A percentile compares a stretch with the other conserved stretches of the same genome.
Conservation (phyloP, 2,888 invertebrate genomes). For the Eristalis intricaria region DNA sequence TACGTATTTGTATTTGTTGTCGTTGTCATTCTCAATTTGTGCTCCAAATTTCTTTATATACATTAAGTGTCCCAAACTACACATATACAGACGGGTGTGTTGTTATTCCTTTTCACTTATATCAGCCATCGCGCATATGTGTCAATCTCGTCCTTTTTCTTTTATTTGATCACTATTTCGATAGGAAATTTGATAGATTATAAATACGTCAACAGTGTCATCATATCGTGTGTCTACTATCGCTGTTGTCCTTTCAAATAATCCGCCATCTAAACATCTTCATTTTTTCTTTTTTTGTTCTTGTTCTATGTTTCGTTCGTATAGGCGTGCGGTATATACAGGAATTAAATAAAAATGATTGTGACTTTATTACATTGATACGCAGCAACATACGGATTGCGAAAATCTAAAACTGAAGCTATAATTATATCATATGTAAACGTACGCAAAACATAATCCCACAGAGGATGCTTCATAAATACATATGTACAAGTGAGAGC, state of each 20-base stretch:
- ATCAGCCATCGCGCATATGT: conserved; percentile 42
- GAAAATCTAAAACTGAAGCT: not conserved
- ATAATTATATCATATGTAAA: not conserved
- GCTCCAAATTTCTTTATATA: conserved; percentile 40
- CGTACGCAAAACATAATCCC: not conserved
- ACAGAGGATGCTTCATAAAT: not conserved
- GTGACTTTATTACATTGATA: conserved; percentile 6
- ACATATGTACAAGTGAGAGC: not conserved
- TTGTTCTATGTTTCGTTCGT: not conserved
- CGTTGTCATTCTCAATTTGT: conserved; percentile 56
- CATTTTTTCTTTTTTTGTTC: conserved; percentile 13
- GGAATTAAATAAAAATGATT: conserved; percentile 17
- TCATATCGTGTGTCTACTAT: conserved; percentile 22
- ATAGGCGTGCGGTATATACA: conserved; percentile 28
- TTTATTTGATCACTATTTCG: conserved; percentile 44
- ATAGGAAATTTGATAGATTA: conserved; percentile 61
- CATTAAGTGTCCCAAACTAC: not conserved
- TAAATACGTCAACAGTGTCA: conserved; percentile 65
- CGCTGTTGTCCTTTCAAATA: conserved; percentile 21
- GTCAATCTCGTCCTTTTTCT: conserved; percentile 48
- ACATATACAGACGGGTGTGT: conserved; percentile 35
- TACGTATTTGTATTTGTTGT: conserved; percentile 32
- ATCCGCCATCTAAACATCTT: conserved; percentile 7
- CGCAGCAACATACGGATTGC: conserved; percentile 1
- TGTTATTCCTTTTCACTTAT: conserved; percentile 50